A percentile compares a stretch with the other conserved stretches of the same genome.
phyloP scores from a whole-genome alignment of 1,140 invertebrate species.

The Musca domestica region DNA sequence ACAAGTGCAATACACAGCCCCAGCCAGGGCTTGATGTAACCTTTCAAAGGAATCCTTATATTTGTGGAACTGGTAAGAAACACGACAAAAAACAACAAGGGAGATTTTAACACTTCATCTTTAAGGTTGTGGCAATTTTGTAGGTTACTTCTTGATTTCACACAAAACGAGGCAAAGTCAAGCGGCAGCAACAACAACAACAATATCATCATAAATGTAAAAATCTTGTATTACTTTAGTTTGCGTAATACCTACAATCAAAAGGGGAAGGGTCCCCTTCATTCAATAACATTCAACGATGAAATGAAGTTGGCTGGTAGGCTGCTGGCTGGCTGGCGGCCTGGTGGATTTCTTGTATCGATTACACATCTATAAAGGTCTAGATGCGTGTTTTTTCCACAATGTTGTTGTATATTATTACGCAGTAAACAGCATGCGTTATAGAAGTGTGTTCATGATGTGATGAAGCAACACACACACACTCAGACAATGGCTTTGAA shows the following conservation, averaged over 20 bases:
- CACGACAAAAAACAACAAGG: slow-evolving; percentile 7
- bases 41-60: slow-evolving; percentile 17
- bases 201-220: slow-evolving; percentile 15
- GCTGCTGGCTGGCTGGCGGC: background rate
- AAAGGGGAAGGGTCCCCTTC: slow-evolving; percentile 11
- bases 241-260: slow-evolving; percentile 19
- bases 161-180: background rate
- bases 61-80: background rate
- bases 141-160: slow-evolving; percentile 9
- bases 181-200: slow-evolving; percentile 8
- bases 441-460: slow-evolving; percentile 17
- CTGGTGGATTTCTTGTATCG: slow-evolving; percentile 8
- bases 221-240: slow-evolving; percentile 21
- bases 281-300: background rate
- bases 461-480: background rate
- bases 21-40: background rate
- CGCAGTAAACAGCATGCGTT: slow-evolving; percentile 18
- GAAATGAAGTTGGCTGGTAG: background rate
- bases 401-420: slow-evolving; percentile 7
- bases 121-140: background rate
- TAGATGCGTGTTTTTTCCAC: no score
- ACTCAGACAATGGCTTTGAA: background rate
- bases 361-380: slow-evolving; percentile 17
- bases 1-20: background rate
- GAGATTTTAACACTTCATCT: slow-evolving; percentile 18